These are phyloP conservation scores for Campoletis raptor DNA, from an alignment of 2,888 invertebrate species.

Conservation along the genomic window DNA sequence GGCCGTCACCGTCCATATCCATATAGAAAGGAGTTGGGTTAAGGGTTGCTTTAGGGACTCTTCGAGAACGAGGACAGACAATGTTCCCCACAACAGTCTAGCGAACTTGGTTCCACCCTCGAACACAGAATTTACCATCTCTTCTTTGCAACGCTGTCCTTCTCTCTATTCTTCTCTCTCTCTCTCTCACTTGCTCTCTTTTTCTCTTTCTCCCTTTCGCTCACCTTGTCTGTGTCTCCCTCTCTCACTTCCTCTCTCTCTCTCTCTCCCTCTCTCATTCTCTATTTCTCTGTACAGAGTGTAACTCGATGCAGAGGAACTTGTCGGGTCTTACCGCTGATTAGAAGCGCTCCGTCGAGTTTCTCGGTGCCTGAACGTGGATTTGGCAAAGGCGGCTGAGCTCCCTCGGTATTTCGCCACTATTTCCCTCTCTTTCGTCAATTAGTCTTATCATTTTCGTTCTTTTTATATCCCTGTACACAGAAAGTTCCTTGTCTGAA, in stretches of 20 bases:
- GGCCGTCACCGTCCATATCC: constrained; percentile 53
- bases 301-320: constrained; percentile 81
- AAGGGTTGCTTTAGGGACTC: constrained; percentile 26
- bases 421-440: not conserved
- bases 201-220: constrained; percentile 16
- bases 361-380: constrained; percentile 78
- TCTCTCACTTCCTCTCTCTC: constrained; percentile 23
- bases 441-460: not conserved
- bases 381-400: constrained; percentile 78
- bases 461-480: not conserved
- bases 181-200: constrained; percentile 3
- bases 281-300: constrained; percentile 9
- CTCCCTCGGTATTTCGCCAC: constrained; percentile 54
- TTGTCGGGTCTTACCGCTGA: constrained; percentile 81
- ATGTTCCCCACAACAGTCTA: constrained; percentile 40
- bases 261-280: constrained; percentile 13
- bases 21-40: constrained; percentile 39
- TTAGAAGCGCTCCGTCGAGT: constrained; percentile 83
- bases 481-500: not conserved
- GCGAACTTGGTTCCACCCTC: constrained; percentile 46
- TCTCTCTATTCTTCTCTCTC: constrained; percentile 24
- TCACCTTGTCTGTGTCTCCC: constrained; percentile 30
- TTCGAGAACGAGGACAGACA: constrained; percentile 63
- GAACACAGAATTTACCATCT: constrained; percentile 36
- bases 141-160: not conserved